phyloP scores from a whole-genome alignment of 1,140 invertebrate species.

The Aplysia californica region DNA sequence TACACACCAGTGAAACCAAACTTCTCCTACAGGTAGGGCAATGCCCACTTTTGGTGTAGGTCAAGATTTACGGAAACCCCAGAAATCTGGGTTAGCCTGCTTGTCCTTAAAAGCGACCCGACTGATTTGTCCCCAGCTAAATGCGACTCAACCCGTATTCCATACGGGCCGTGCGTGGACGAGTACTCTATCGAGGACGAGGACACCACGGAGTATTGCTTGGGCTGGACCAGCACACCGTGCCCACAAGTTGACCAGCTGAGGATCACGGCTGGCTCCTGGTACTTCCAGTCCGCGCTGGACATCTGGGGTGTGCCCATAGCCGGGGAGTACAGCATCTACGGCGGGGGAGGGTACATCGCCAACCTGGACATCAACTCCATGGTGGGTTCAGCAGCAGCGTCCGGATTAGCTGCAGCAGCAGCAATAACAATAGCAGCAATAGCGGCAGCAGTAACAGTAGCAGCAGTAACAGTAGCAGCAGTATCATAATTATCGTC shows the following conservation, averaged over 20 bases:
- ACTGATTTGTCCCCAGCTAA: too few relatives aligned
- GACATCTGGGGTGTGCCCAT: conserved; percentile 49
- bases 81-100: too few relatives aligned
- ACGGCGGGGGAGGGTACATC: conserved; percentile 53
- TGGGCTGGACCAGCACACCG: conserved; percentile 36
- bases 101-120: too few relatives aligned
- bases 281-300: conserved; percentile 42
- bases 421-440: neutral
- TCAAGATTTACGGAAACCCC: too few relatives aligned
- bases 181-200: conserved; percentile 36
- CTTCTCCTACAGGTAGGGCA: too few relatives aligned
- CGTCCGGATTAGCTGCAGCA: neutral
- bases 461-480: neutral
- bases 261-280: conserved; percentile 39
- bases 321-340: conserved; percentile 40
- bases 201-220: conserved; percentile 40
- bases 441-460: neutral
- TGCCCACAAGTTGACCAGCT: conserved; percentile 35
- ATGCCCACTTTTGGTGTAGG: too few relatives aligned
- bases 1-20: too few relatives aligned
- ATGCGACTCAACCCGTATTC: too few relatives aligned
- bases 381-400: neutral
- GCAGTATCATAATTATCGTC: neutral
- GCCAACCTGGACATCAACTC: conserved; percentile 46
- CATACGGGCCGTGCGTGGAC: conserved; percentile 19